Conservation (phyloP, 2,113 vertebrate genomes). For the Ophiodon elongatus region DNA sequence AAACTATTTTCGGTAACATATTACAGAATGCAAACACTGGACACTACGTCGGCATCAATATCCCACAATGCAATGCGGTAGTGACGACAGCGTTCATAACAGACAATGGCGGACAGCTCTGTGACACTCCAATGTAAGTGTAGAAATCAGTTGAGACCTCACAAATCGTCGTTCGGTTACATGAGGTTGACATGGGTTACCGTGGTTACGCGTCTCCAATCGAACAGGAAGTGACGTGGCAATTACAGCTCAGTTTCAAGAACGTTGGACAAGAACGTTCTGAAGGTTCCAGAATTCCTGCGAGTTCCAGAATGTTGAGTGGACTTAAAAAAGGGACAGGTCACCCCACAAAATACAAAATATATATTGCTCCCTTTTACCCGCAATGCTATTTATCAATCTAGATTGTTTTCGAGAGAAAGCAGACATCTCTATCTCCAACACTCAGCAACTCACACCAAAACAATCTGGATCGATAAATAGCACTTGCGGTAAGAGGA, state of each 20-base stretch:
- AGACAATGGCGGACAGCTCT: neutral
- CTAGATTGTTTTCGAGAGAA: too few relatives aligned
- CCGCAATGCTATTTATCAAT: neutral
- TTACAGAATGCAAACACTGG: neutral
- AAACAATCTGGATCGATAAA: too few relatives aligned
- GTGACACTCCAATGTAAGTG: neutral
- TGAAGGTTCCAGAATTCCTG: neutral
- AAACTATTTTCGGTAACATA: neutral
- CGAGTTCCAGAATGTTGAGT: neutral
- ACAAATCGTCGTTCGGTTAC: too few relatives aligned
- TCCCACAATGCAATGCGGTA: neutral
- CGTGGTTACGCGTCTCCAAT: too few relatives aligned
- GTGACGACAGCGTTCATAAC: neutral
- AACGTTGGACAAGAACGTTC: neutral
- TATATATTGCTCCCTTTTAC: neutral
- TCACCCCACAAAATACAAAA: neutral
- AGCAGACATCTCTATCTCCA: neutral
- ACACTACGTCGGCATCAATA: neutral
- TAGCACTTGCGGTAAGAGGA: too few relatives aligned
- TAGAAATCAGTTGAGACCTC: neutral
- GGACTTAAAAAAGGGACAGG: neutral
- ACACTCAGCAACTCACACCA: neutral
- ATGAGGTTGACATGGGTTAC: too few relatives aligned
- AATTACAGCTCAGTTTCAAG: too few relatives aligned
- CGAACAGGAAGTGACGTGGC: too few relatives aligned